Conservation (phyloP, 2,113 vertebrate species). For the Gavia stellata region DNA sequence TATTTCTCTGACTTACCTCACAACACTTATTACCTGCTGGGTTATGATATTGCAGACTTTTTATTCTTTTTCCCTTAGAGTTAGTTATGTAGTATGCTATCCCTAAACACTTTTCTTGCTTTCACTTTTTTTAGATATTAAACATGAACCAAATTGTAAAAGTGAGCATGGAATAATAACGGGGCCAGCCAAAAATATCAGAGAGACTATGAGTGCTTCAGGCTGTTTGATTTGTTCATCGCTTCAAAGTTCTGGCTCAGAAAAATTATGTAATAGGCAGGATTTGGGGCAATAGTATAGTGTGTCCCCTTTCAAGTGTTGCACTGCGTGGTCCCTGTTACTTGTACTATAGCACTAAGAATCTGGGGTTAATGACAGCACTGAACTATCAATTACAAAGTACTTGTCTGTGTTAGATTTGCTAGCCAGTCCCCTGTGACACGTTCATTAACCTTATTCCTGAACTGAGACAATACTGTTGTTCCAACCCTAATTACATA, state of each 20-base stretch:
- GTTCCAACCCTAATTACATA: background rate
- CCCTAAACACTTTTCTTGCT: background rate
- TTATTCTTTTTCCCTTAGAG: background rate
- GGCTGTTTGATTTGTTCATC: background rate
- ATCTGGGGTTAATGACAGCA: background rate
- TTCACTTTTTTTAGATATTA: background rate
- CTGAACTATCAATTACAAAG: background rate
- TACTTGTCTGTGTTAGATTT: background rate
- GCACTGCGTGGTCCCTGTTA: background rate
- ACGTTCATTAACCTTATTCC: background rate
- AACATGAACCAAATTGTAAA: background rate
- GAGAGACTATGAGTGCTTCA: background rate
- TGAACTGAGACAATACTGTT: background rate
- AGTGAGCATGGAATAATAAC: background rate
- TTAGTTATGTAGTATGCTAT: background rate
- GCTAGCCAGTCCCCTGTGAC: background rate
- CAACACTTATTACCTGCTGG: background rate
- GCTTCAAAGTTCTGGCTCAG: background rate
- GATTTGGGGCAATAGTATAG: background rate
- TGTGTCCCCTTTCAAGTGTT: background rate
- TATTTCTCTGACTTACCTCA: background rate
- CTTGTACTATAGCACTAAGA: background rate
- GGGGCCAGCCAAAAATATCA: background rate
- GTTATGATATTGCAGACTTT: background rate
- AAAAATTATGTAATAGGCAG: background rate